Conservation (phyloP, 2,797 vertebrate genomes). For the Cuniculus paca region DNA sequence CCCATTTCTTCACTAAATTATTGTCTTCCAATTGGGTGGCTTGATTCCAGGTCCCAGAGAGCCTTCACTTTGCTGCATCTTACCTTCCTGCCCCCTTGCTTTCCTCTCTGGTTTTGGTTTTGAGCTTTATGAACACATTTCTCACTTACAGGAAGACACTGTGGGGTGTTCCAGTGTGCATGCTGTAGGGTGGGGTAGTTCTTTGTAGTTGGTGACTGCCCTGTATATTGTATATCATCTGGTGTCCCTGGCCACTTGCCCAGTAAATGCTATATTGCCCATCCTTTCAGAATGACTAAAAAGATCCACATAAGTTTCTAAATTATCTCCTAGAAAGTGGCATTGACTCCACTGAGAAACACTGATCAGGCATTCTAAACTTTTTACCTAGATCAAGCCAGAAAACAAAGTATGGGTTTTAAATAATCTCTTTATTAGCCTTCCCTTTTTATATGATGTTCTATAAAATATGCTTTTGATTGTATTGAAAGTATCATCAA, state of each 20-base stretch:
- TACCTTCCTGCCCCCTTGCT: background rate
- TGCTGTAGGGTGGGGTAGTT: background rate
- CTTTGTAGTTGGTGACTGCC: background rate
- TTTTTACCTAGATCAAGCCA: background rate
- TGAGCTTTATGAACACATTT: conserved; percentile 18
- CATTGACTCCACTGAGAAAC: background rate
- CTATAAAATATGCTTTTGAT: conserved; percentile 4
- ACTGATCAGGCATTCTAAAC: background rate
- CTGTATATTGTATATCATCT: background rate
- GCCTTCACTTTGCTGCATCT: background rate
- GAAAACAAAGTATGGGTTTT: background rate
- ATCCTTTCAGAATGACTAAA: background rate
- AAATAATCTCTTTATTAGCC: background rate
- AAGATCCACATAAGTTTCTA: background rate
- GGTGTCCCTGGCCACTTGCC: background rate
- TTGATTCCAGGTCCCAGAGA: background rate
- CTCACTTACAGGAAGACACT: background rate
- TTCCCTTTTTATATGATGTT: background rate
- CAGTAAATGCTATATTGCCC: background rate
- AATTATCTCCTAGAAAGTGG: background rate
- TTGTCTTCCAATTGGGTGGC: background rate
- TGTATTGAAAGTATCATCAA: conserved; percentile 7
- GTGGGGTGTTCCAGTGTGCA: background rate
- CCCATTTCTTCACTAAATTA: background rate
- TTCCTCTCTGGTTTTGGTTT: background rate